Percentiles rank a stretch among this genome's conserved stretches.
phyloP scores from a whole-genome alignment of 2,113 vertebrate species.

The Galemys pyrenaicus region DNA sequence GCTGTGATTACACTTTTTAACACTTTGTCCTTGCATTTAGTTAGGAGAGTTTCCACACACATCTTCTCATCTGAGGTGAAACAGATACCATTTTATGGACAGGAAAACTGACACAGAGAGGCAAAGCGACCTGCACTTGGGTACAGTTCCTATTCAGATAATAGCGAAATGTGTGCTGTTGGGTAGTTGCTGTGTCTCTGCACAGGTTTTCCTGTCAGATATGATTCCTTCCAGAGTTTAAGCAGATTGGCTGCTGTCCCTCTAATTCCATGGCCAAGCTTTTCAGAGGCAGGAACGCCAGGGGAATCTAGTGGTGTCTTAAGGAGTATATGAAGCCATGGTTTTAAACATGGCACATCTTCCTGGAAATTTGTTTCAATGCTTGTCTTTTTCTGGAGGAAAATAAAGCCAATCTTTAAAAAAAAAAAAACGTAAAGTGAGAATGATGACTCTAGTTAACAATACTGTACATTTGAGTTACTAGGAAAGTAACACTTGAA shows the following conservation, averaged over 20 bases:
- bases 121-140: not conserved
- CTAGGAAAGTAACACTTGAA: not conserved
- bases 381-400: not conserved
- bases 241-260: not conserved
- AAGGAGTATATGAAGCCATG: not conserved
- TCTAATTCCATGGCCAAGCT: not conserved
- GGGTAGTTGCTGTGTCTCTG: not conserved
- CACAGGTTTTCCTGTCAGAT: not conserved
- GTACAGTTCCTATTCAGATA: not conserved
- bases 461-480: not conserved
- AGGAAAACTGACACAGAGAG: not conserved
- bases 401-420: not conserved
- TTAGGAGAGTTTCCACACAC: not conserved
- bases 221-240: not conserved
- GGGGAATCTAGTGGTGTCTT: not conserved
- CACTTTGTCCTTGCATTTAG: not conserved
- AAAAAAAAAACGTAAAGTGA: not conserved
- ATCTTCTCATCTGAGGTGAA: not conserved
- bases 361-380: conserved; percentile 28
- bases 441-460: not conserved
- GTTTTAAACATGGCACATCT: not conserved
- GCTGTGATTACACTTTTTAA: not conserved
- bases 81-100: not conserved
- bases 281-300: not conserved
- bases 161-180: not conserved